phyloP scores from a whole-genome alignment of 2,888 invertebrate genomes.

The Lapara coniferarum region DNA sequence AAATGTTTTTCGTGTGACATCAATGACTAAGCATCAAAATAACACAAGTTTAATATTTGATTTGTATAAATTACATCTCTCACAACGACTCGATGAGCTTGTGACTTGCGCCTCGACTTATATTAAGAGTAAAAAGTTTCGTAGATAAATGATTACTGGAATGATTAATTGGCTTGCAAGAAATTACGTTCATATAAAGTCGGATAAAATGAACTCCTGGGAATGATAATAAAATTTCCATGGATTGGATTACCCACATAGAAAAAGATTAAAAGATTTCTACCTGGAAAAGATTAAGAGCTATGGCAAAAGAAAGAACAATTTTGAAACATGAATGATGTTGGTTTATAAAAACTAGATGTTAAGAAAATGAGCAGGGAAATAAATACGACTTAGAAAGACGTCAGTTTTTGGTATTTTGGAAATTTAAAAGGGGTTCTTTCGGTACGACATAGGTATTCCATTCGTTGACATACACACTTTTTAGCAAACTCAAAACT shows the following conservation, averaged over 20 bases:
- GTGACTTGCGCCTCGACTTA: not conserved
- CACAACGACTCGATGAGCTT: not conserved
- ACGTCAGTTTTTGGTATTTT: too few species aligned
- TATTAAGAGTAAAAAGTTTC: not conserved
- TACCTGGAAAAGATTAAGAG: too few species aligned
- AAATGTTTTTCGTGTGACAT: constrained; percentile 4
- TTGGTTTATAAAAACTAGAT: too few species aligned
- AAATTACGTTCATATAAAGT: not conserved
- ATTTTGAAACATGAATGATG: too few species aligned
- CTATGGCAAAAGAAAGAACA: too few species aligned
- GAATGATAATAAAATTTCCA: constrained; percentile 2
- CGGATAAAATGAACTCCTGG: not conserved
- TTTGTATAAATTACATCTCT: constrained; percentile 5
- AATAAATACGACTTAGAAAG: too few species aligned
- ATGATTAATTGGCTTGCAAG: constrained; percentile 3
- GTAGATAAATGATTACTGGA: not conserved
- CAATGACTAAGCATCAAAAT: not conserved
- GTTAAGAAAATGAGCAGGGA: too few species aligned
- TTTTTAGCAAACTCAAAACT: too few species aligned
- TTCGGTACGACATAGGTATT: too few species aligned
- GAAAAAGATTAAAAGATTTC: too few species aligned
- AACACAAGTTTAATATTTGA: not conserved
- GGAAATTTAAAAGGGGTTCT: too few species aligned
- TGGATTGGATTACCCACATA: not conserved
- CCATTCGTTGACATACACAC: too few species aligned